These are phyloP conservation scores for Acanthosepion pharaonis DNA, from an alignment of 2,888 invertebrate genomes.

Conservation along the genomic window DNA sequence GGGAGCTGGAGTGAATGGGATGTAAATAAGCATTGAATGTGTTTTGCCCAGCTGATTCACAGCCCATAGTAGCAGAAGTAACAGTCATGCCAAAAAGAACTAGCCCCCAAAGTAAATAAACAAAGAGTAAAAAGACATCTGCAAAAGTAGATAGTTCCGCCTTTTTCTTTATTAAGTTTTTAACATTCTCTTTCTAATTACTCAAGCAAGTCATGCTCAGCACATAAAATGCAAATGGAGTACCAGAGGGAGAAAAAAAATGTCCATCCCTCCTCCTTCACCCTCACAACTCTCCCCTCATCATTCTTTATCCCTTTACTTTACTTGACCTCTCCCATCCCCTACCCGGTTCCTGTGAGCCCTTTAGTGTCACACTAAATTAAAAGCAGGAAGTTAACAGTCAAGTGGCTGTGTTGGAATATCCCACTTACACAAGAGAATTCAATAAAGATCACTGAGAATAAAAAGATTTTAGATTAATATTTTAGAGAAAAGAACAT, in stretches of 20 bases:
- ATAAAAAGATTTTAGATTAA: not conserved
- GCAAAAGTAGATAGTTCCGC: not conserved
- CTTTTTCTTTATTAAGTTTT: not conserved
- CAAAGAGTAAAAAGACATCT: not conserved
- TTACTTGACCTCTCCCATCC: not conserved
- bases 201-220: constrained; percentile 4
- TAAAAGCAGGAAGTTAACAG: constrained; percentile 6
- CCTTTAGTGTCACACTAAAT: not conserved
- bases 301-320: not conserved
- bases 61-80: not conserved
- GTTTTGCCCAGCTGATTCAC: too few species aligned
- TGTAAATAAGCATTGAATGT: not conserved
- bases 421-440: not conserved
- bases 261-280: not conserved
- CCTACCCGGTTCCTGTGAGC: not conserved
- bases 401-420: not conserved
- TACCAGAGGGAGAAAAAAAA: not conserved
- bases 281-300: not conserved
- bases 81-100: not conserved
- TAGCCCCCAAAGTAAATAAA: not conserved
- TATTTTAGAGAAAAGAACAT: not conserved
- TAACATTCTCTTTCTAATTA: not conserved
- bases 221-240: not conserved
- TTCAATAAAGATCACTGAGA: not conserved
- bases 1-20: not conserved